phyloP scores from a whole-genome alignment of 1,140 invertebrate genomes.

The Lanistes nyassanus region DNA sequence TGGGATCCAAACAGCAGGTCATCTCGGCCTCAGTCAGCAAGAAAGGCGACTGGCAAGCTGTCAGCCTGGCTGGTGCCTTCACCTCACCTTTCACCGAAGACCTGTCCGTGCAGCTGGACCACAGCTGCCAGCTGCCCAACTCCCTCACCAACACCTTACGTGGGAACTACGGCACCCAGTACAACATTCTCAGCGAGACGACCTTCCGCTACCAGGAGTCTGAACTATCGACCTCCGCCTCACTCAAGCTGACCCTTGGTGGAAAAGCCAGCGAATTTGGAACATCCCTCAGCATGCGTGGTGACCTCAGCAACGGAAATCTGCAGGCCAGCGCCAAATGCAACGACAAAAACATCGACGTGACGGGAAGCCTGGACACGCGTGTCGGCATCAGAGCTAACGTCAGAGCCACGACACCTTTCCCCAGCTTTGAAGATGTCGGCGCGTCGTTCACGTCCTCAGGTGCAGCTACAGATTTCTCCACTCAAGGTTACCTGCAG shows the following conservation, averaged over 20 bases:
- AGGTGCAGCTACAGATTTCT: not conserved
- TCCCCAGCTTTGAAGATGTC: slow-evolving; percentile 6
- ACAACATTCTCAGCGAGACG: slow-evolving; percentile 6
- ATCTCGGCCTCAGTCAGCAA: slow-evolving; percentile 4
- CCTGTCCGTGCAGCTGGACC: slow-evolving; percentile 6
- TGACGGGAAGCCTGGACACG: not conserved
- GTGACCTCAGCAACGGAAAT: not conserved
- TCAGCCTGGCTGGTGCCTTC: slow-evolving; percentile 19
- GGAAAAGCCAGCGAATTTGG: not conserved
- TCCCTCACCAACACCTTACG: slow-evolving; percentile 1
- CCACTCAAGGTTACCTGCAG: not conserved
- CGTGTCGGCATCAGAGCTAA: not conserved
- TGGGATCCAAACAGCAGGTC: not conserved
- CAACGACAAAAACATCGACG: not conserved
- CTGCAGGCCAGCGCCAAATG: not conserved
- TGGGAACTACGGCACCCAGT: slow-evolving; percentile 11
- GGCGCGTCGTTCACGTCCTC: not conserved
- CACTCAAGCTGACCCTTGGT: slow-evolving; percentile 12
- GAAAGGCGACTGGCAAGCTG: slow-evolving; percentile 9
- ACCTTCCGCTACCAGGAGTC: not conserved
- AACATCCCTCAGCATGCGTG: slow-evolving; percentile 1
- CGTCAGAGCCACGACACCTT: slow-evolving; percentile 5
- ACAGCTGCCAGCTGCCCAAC: slow-evolving; percentile 11
- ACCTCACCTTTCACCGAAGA: slow-evolving; percentile 24
- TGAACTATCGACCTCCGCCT: not conserved